Conservation (phyloP, 1,140 invertebrate species). For the Lepidotrigona ventralis region DNA sequence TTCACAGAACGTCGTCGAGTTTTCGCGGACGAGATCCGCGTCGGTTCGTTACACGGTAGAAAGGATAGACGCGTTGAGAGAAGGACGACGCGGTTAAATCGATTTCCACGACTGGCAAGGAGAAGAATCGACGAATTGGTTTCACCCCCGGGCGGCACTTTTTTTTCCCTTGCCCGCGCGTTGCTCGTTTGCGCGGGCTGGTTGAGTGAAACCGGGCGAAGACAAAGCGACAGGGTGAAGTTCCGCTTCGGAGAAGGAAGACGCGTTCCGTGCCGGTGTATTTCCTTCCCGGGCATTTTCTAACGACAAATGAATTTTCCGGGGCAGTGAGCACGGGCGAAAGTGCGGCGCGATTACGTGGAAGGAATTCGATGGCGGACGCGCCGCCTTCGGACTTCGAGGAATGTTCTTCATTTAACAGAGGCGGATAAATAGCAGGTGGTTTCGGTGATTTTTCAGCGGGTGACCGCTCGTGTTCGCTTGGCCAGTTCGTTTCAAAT, state of each 20-base stretch:
- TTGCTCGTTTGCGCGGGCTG: conserved; percentile 4
- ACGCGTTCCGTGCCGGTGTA: background rate
- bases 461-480: no score
- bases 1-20: background rate
- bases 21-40: background rate
- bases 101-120: background rate
- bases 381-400: background rate
- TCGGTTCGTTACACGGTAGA: background rate
- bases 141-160: background rate
- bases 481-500: background rate
- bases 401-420: conserved; percentile 6
- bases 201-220: background rate
- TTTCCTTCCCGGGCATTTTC: background rate
- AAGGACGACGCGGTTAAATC: background rate
- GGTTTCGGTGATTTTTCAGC: background rate
- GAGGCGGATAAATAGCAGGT: conserved; percentile 4
- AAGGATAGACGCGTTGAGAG: background rate
- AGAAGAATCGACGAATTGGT: background rate
- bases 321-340: background rate
- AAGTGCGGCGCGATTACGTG: conserved; percentile 5
- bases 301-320: conserved; percentile 12
- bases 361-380: background rate
- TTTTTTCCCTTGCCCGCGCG: background rate
- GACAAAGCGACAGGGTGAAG: background rate
- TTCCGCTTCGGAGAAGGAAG: background rate